These are phyloP conservation scores for Radopholus similis DNA, from an alignment of 1,140 invertebrate genomes.

Conservation along the genomic window DNA sequence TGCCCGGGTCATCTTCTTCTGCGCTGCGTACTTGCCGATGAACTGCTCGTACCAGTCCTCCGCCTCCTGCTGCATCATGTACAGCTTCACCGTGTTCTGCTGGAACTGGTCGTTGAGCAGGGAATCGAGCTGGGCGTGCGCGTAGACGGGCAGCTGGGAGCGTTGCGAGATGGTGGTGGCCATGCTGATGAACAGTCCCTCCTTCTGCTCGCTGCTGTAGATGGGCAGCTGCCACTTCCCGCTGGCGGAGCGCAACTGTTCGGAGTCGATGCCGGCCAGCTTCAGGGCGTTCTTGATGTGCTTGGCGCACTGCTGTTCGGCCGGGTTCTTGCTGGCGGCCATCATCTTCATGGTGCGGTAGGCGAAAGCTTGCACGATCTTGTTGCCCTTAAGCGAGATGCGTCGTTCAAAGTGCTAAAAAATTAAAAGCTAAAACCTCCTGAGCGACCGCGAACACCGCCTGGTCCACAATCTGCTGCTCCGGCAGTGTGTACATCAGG, in stretches of 20 bases:
- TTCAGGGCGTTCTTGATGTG: constrained; percentile 40
- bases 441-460: constrained; percentile 25
- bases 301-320: constrained; percentile 33
- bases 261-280: constrained; percentile 28
- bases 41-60: constrained; percentile 34
- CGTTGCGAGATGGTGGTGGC: constrained; percentile 27
- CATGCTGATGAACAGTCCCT: constrained; percentile 33
- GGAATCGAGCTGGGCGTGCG: constrained; percentile 24
- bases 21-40: constrained; percentile 8
- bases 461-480: constrained; percentile 23
- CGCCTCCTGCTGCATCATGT: constrained; percentile 32
- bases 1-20: neutral
- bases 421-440: no score
- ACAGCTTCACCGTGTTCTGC: constrained; percentile 18
- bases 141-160: constrained; percentile 29
- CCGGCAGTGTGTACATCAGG: constrained; percentile 32
- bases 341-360: constrained; percentile 33
- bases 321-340: constrained; percentile 28
- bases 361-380: constrained; percentile 43
- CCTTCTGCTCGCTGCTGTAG: constrained; percentile 31
- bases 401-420: no score
- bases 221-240: constrained; percentile 34
- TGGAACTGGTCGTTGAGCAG: constrained; percentile 31
- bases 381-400: no score
- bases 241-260: constrained; percentile 24